Conservation (phyloP, 1,140 invertebrate genomes). For the Drosophila hydei region DNA sequence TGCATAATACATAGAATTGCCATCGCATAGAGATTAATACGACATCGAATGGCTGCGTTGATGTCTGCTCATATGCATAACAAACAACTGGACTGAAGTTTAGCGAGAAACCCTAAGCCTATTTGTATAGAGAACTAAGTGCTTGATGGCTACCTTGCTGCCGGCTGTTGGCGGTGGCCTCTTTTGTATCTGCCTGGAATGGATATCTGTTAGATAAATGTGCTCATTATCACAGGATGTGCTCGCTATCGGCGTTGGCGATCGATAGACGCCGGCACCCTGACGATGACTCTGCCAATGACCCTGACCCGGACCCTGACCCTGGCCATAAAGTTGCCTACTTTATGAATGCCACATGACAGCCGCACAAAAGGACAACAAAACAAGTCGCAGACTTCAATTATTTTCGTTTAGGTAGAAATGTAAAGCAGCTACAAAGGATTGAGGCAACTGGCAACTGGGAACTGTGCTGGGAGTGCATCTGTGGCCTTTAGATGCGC, state of each 20-base stretch:
- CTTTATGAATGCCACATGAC: constrained; percentile 72
- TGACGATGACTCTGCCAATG: constrained; percentile 13
- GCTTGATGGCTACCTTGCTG: constrained; percentile 40
- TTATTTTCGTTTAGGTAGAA: constrained; percentile 51
- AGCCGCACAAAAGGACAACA: constrained; percentile 66
- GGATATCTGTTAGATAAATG: constrained; percentile 72
- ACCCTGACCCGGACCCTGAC: constrained; percentile 25
- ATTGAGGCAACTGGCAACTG: constrained; percentile 14
- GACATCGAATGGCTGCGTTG: constrained; percentile 3
- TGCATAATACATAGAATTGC: constrained; percentile 1
- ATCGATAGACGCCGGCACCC: constrained; percentile 63
- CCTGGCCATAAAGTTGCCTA: constrained; percentile 66
- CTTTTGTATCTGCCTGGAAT: constrained; percentile 48
- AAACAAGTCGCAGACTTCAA: constrained; percentile 36
- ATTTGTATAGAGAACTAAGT: too few relatives aligned
- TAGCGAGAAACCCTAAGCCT: constrained; percentile 11
- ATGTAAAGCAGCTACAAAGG: constrained; percentile 58
- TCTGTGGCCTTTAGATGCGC: constrained; percentile 52
- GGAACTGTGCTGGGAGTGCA: constrained; percentile 3
- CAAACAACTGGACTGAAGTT: constrained; percentile 18
- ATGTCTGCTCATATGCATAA: constrained; percentile 43
- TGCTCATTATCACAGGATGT: constrained; percentile 82
- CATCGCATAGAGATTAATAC: constrained; percentile 11
- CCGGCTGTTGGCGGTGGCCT: constrained; percentile 29
- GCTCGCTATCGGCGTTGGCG: constrained; percentile 71